phyloP scores from a whole-genome alignment of 2,888 invertebrate genomes.

The Microdon myrmicae region DNA sequence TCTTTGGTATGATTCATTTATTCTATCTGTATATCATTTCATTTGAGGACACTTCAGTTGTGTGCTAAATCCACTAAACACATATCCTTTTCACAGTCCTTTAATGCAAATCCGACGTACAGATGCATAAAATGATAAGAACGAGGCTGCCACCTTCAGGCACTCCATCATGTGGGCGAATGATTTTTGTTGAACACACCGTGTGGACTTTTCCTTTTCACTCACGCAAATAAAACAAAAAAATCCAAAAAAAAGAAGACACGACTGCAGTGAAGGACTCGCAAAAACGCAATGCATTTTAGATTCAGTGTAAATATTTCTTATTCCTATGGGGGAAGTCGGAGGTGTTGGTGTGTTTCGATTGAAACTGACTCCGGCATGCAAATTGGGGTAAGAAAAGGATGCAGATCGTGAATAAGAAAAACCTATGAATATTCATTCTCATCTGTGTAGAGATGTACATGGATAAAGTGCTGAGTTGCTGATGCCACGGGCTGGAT shows the following conservation, averaged over 20 bases:
- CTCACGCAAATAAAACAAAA: conserved; percentile 28
- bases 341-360: not conserved
- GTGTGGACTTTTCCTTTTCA: not conserved
- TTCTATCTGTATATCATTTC: conserved; percentile 32
- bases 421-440: conserved; percentile 49
- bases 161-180: conserved; percentile 28
- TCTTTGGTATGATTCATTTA: conserved; percentile 35
- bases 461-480: conserved; percentile 45
- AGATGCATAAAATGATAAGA: conserved; percentile 52
- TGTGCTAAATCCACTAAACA: conserved; percentile 33
- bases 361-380: conserved; percentile 24
- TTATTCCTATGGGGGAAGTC: conserved; percentile 21
- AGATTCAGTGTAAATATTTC: conserved; percentile 46
- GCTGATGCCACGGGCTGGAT: conserved; percentile 13
- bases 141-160: conserved; percentile 39
- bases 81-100: conserved; percentile 24
- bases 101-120: conserved; percentile 42
- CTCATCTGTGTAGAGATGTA: conserved; percentile 42
- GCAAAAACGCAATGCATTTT: conserved; percentile 52
- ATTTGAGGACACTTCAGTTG: conserved; percentile 32
- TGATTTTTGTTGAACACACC: conserved; percentile 37
- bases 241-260: not conserved
- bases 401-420: conserved; percentile 17
- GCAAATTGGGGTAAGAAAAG: conserved; percentile 26
- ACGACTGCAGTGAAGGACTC: conserved; percentile 17